Evolutionary conservation across 2,797 vertebrate genomes (phyloP), one percentile per base, ranked within the genome.

Genomic region (Momotus momota): DNA sequence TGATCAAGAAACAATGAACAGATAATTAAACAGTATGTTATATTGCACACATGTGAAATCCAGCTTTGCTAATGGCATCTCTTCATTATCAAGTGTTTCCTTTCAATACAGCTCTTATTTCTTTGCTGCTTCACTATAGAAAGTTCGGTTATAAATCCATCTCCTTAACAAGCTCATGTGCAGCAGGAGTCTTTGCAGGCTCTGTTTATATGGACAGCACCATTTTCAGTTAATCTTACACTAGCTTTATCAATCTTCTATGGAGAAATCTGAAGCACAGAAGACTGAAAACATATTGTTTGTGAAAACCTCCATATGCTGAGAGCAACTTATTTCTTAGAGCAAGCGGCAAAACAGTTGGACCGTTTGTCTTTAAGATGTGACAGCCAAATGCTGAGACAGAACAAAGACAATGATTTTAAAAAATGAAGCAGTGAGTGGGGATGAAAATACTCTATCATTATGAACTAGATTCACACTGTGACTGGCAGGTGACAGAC

Each of bases 301-400:
- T 90, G 57, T 82, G 69, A 94, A 87, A 95, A 70, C 5, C 26
- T 67, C 93, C 95, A 90, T 90, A 96, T 95, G 94, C 60, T 74
- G 51, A 77, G 40, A 81, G 51, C 48, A 81, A 81, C 80, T 94
- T 87, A 66, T 82, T 94, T 92, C 88, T 90, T 89, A 67, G 22
- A 85, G 66, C 54, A 87, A 95, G 78, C 70, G 48, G 86, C 57
- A 89, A 92, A 96, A 94, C 88, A 97, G 88, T 93, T 93, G 95
- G 90, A 86, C 18, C 31, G 86, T 89, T 81, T 88, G 86, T 92
- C 89, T 93, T 91, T 72, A 85, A 92, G 93, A 94, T 81, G 45
- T 87, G 90, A 95, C 81, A 95, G 77, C 72, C 94, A 94, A 97
- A 90, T 84, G 55, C 65, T 83, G 84, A 95, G 88, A 35, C 8